Evolutionary conservation across 64 coral and sea anemone species (phyloP).

Genomic region (Dendronephthya gigantea): DNA sequence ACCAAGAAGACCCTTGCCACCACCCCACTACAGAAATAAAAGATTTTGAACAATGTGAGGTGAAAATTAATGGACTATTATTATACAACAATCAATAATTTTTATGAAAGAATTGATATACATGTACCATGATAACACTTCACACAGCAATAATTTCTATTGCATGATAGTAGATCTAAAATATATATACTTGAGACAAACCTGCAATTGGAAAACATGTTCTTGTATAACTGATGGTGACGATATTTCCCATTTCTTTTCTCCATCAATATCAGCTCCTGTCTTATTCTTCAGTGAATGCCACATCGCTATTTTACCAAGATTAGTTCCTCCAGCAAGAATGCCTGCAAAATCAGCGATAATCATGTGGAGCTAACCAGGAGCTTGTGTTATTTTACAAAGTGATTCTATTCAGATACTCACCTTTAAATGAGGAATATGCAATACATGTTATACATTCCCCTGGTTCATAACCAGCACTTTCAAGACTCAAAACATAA

Average conservation of each 20-base stretch:
- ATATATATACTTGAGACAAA: background rate
- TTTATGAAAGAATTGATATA: no score
- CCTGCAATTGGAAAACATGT: conserved; percentile 73
- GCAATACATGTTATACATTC: conserved; percentile 81
- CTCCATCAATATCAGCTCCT: conserved; percentile 43
- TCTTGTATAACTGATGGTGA: conserved; percentile 68
- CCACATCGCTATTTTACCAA: conserved; percentile 97
- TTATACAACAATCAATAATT: no score
- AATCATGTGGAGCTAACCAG: no score
- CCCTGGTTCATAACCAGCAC: conserved; percentile 68
- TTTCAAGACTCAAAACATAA: conserved; percentile 67
- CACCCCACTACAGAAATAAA: conserved; percentile 65
- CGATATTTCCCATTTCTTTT: conserved; percentile 70
- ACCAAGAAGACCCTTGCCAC: conserved; percentile 65
- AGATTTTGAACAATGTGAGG: background rate
- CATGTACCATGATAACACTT: no score
- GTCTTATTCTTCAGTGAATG: conserved; percentile 33
- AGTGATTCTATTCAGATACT: no score
- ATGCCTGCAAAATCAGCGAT: conserved; percentile 51
- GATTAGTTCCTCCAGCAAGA: conserved; percentile 86
- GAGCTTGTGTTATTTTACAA: no score
- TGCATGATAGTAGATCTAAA: background rate
- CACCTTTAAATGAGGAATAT: conserved; percentile 79
- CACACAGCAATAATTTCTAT: no score
- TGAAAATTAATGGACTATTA: no score